These are phyloP conservation scores for Amiota communis DNA, from an alignment of 2,888 invertebrate genomes.

Conservation along the genomic window DNA sequence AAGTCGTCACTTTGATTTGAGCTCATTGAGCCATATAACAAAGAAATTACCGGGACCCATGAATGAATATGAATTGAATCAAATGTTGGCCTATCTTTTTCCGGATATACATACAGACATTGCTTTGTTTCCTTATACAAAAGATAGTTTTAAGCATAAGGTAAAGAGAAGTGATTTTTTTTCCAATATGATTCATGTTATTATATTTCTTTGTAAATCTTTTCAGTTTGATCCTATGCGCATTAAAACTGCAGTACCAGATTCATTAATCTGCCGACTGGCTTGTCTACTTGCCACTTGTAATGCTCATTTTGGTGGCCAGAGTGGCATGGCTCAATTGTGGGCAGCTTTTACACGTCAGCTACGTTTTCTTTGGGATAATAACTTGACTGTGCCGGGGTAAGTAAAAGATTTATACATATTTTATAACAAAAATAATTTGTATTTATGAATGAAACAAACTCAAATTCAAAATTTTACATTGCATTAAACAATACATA, in stretches of 20 bases:
- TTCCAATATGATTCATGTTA: not conserved
- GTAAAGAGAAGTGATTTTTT: constrained; percentile 63
- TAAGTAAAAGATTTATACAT: constrained; percentile 75
- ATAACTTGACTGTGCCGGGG: constrained; percentile 85
- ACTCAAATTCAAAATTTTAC: constrained; percentile 16
- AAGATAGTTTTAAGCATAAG: constrained; percentile 73
- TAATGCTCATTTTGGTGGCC: constrained; percentile 83
- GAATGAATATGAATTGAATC: constrained; percentile 82
- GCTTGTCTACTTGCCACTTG: constrained; percentile 83
- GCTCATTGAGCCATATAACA: constrained; percentile 73
- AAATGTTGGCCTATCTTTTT: constrained; percentile 87
- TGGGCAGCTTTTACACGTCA: constrained; percentile 96
- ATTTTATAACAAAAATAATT: constrained; percentile 60
- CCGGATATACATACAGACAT: constrained; percentile 86
- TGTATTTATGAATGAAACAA: constrained; percentile 57
- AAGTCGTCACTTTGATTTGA: constrained; percentile 45
- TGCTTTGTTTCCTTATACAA: constrained; percentile 75
- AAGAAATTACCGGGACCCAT: constrained; percentile 84
- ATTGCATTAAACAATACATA: constrained; percentile 13
- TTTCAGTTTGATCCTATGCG: constrained; percentile 75
- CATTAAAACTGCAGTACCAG: constrained; percentile 83
- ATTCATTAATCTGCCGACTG: constrained; percentile 87
- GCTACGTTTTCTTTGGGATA: constrained; percentile 92
- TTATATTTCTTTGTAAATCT: not conserved
- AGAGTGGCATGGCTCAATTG: constrained; percentile 85